Percentiles rank a stretch among this genome's conserved stretches.
Evolutionary conservation across 2,888 invertebrate genomes (phyloP).

Genomic region (Malthinus flaveolus): DNA sequence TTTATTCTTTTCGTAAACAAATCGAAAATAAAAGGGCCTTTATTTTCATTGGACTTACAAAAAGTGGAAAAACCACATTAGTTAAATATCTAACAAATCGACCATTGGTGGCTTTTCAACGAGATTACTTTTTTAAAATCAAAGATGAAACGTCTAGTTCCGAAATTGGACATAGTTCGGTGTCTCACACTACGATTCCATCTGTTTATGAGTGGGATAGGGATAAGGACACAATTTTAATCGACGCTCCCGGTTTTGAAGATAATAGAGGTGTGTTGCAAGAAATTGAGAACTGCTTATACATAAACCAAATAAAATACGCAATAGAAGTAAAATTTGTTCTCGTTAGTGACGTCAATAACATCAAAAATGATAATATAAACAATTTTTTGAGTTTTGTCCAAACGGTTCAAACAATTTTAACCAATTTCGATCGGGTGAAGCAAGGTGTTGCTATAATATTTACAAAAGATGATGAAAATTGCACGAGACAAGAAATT

Average conservation of each 20-base stretch:
- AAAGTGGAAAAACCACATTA: slow-evolving; percentile 20
- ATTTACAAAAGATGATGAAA: slow-evolving; percentile 14
- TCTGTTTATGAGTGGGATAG: slow-evolving; percentile 1
- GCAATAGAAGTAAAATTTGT: slow-evolving; percentile 15
- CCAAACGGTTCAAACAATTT: slow-evolving; percentile 13
- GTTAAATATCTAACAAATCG: slow-evolving; percentile 11
- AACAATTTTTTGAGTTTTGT: slow-evolving; percentile 12
- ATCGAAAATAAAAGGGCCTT: slow-evolving; percentile 14
- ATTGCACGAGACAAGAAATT: not conserved
- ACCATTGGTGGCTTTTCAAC: slow-evolving; percentile 8
- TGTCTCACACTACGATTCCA: slow-evolving; percentile 14
- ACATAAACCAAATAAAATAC: slow-evolving; percentile 23
- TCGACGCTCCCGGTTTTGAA: slow-evolving; percentile 23
- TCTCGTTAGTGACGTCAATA: slow-evolving; percentile 10
- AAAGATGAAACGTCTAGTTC: not conserved
- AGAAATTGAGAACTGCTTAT: slow-evolving; percentile 15
- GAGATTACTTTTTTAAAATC: slow-evolving; percentile 8
- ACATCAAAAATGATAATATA: slow-evolving; percentile 16
- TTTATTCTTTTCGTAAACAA: slow-evolving; percentile 2
- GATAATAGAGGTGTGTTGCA: slow-evolving; percentile 19
- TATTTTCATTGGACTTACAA: slow-evolving; percentile 18
- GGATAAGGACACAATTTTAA: not conserved
- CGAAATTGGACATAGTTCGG: slow-evolving; percentile 14
- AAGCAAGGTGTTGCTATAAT: slow-evolving; percentile 13
- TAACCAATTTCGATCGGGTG: slow-evolving; percentile 14